Conservation (phyloP, 35 echinoderm and acorn worm genomes). For the Heliocidaris tuberculata region DNA sequence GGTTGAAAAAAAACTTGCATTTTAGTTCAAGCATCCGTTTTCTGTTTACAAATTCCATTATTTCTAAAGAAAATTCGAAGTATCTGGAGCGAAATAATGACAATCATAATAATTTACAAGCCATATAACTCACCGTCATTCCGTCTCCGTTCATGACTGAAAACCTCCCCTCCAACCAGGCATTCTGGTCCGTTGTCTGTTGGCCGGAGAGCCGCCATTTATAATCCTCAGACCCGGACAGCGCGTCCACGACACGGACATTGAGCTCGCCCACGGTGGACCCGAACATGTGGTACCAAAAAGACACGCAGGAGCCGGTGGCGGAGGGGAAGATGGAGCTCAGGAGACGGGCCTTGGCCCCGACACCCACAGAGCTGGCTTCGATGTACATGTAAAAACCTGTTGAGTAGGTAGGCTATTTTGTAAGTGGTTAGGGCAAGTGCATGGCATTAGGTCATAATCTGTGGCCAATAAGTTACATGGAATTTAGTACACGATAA, state of each 20-base stretch:
- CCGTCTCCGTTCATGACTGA: conserved; percentile 50
- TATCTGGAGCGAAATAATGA: neutral
- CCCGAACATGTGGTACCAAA: conserved; percentile 83
- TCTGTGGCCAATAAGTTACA: too few species aligned
- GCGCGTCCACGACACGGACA: conserved; percentile 14
- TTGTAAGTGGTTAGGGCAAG: too few species aligned
- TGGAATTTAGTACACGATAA: too few species aligned
- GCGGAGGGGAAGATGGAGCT: conserved; percentile 58
- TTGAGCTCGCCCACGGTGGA: conserved; percentile 48
- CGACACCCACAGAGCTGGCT: conserved; percentile 45
- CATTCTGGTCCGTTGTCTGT: conserved; percentile 43
- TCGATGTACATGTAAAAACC: conserved; percentile 65
- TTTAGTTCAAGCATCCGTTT: too few species aligned
- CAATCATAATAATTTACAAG: too few species aligned
- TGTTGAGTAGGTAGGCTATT: neutral
- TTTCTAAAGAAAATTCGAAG: too few species aligned
- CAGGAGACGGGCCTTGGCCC: conserved; percentile 54
- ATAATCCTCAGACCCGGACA: conserved; percentile 23
- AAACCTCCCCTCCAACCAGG: conserved; percentile 55
- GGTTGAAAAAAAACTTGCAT: too few species aligned
- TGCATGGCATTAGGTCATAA: too few species aligned
- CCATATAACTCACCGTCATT: neutral
- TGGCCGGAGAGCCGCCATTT: conserved; percentile 53
- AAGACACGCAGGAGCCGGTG: conserved; percentile 68
- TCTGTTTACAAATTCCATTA: too few species aligned